Evolutionary conservation across 2,888 invertebrate species (phyloP), one percentile per base, ranked within the genome.

Genomic region (Cheilosia impressa): DNA sequence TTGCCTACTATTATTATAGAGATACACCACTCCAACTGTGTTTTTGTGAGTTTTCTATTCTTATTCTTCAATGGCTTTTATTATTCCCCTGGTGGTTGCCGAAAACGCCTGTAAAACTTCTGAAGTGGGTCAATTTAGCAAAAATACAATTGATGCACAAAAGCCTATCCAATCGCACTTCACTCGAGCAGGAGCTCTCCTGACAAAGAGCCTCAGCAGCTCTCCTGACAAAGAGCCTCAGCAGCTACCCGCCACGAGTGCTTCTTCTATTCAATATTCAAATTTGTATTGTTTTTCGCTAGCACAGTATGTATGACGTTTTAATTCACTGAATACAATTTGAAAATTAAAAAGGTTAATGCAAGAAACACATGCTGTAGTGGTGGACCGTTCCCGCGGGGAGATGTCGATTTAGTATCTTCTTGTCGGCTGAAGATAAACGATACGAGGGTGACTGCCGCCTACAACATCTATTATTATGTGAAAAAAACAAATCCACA

Each of bases 111-210:
- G 78, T 73, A 55, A 83, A 79, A 69, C 73, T 83, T 79, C 55
- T 73, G 57, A 83, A 83, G 72, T 83, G 68, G 79, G 83, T 78
- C 83, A 83, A 79, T 83, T 83, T 68, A 63, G 34, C 68, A 73
- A 53, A 78, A 68, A 78, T 69, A 79, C 83, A 83, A 83, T 73
- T 69, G 83, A 83, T 83, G 72, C 73, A 83, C 73, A 78, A 83
- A 79, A 73, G 83, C 79, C 78, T 73, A 83, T 73, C 63, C 63
- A 62, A 68, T 50, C 34, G 24, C 63, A 62, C 78, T 83, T 73
- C 41, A 79, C 63, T 83, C 68, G 24, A 83, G 62, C 34, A 50
- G 62, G 60, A 53, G 27, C 66, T 63, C 72, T 63, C 78, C 73
- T 63, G 22, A 68, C 34, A 73, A 63, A 57, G 78, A 62, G 55